Evolutionary conservation across 2,888 invertebrate species (phyloP).

Genomic region (Mantis religiosa): DNA sequence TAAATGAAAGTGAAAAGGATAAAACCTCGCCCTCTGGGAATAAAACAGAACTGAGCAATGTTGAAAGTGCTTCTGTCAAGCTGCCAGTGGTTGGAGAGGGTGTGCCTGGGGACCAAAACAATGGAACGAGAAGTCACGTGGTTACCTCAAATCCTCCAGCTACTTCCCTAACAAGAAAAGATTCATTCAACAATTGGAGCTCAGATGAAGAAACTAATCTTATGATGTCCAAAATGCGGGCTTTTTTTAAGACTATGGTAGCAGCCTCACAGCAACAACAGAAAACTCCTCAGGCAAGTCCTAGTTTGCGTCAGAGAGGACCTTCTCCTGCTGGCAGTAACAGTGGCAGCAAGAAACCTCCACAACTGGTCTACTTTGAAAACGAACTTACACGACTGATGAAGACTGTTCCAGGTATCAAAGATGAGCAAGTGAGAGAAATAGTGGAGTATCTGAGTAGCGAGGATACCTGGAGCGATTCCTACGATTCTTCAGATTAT

Average conservation of each 20-base stretch:
- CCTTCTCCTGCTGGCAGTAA: not conserved
- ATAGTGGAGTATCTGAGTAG: slow-evolving; percentile 89
- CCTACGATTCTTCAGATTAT: slow-evolving; percentile 88
- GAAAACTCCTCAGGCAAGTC: slow-evolving; percentile 38
- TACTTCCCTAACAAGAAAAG: slow-evolving; percentile 68
- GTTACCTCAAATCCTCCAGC: slow-evolving; percentile 49
- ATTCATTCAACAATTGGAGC: slow-evolving; percentile 91
- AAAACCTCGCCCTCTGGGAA: not conserved
- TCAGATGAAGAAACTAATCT: slow-evolving; percentile 90
- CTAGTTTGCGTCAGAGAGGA: slow-evolving; percentile 53
- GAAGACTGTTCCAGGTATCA: slow-evolving; percentile 89
- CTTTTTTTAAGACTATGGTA: slow-evolving; percentile 89
- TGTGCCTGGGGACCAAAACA: not conserved
- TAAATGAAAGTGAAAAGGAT: slow-evolving; percentile 5
- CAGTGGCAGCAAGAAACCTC: slow-evolving; percentile 59
- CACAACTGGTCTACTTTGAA: slow-evolving; percentile 84
- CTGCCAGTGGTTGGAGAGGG: not conserved
- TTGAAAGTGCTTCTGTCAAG: not conserved
- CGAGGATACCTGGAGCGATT: slow-evolving; percentile 91
- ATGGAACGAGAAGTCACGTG: slow-evolving; percentile 39
- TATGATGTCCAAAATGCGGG: slow-evolving; percentile 93
- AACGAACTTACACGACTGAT: slow-evolving; percentile 83
- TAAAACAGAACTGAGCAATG: not conserved
- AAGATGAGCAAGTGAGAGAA: slow-evolving; percentile 85
- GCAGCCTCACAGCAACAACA: slow-evolving; percentile 52